Conservation (phyloP, 2,888 invertebrate genomes). For the Cheilosia soror region DNA sequence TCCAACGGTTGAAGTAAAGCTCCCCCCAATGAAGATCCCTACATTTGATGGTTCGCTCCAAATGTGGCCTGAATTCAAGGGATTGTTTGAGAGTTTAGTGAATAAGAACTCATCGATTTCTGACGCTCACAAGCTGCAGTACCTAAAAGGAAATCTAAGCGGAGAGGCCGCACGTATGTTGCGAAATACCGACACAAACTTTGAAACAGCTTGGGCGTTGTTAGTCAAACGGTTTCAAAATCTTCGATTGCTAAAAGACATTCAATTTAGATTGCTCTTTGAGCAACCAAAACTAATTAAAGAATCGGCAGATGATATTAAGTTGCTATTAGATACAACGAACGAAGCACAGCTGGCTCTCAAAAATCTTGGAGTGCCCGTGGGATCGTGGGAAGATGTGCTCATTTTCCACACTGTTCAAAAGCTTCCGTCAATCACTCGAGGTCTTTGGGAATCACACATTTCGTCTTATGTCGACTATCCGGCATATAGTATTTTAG, state of each 20-base stretch:
- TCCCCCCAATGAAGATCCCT: conserved; percentile 8
- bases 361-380: not conserved
- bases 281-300: not conserved
- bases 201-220: conserved; percentile 5
- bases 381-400: conserved; percentile 3
- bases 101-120: conserved; percentile 13
- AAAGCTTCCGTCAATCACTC: conserved; percentile 9
- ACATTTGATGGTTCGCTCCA: conserved; percentile 5
- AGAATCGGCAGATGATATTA: not conserved
- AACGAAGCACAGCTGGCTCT: not conserved
- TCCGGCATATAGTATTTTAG: not conserved
- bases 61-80: conserved; percentile 8
- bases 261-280: not conserved
- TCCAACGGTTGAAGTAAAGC: not conserved
- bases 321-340: not conserved
- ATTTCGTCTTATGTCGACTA: conserved; percentile 5
- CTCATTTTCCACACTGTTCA: not conserved
- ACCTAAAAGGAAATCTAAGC: not conserved
- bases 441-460: conserved; percentile 9
- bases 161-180: not conserved
- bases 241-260: conserved; percentile 3
- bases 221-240: conserved; percentile 9
- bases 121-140: conserved; percentile 5
- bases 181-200: not conserved
- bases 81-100: conserved; percentile 7